Percentiles rank a stretch among this genome's conserved stretches.
Evolutionary conservation across 2,113 vertebrate genomes (phyloP).

Genomic region (Paratilapia polleni): DNA sequence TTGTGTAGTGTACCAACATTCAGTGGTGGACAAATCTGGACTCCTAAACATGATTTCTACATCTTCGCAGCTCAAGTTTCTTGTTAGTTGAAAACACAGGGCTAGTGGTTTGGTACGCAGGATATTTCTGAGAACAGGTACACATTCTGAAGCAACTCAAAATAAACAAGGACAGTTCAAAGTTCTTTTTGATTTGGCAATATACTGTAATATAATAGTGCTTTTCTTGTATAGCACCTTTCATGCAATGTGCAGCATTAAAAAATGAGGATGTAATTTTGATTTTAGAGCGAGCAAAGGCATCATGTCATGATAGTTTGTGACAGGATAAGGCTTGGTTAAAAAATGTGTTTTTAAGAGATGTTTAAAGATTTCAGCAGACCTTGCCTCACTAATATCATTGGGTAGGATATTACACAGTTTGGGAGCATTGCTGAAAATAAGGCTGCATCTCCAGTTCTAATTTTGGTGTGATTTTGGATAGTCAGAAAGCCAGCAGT

Average conservation of each 20-base stretch:
- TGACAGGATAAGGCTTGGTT: not conserved
- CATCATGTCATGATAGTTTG: not conserved
- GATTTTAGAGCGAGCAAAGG: not conserved
- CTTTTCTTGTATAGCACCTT: not conserved
- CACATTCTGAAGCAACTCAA: not conserved
- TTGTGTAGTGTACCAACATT: not conserved
- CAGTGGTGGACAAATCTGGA: not conserved
- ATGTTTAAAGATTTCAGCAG: not conserved
- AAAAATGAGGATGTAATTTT: not conserved
- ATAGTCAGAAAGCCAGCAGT: not conserved
- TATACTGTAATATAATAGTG: not conserved
- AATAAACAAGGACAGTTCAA: not conserved
- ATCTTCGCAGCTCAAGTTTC: not conserved
- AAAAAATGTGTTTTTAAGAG: not conserved
- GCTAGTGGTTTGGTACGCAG: not conserved
- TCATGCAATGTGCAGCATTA: not conserved
- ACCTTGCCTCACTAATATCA: not conserved
- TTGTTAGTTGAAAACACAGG: not conserved
- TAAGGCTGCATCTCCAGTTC: rapidly evolving
- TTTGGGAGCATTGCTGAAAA: not conserved
- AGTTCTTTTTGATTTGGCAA: not conserved
- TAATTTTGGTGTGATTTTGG: not conserved
- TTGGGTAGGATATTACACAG: not conserved
- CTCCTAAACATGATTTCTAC: not conserved
- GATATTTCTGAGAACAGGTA: not conserved